Percentiles rank a stretch among this genome's conserved stretches.
phyloP scores from a whole-genome alignment of 1,140 invertebrate genomes.

The Caenorhabditis inopinata region DNA sequence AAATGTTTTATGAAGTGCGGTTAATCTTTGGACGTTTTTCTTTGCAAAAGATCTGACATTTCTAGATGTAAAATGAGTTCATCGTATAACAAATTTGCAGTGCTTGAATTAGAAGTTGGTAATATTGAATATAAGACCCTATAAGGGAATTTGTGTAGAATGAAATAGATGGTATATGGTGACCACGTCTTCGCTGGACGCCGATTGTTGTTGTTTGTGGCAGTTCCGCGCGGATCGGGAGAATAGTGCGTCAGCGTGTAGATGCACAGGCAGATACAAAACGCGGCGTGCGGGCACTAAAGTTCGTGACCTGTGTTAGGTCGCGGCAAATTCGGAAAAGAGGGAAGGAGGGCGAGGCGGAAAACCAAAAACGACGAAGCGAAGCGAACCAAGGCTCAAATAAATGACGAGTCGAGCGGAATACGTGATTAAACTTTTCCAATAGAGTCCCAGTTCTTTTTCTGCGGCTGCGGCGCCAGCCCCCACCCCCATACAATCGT shows the following conservation, averaged over 20 bases:
- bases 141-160: not conserved
- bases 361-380: conserved; percentile 1
- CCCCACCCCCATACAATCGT: not conserved
- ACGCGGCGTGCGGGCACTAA: conserved; percentile 26
- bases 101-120: no score
- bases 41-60: no score
- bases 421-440: conserved; percentile 34
- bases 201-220: conserved; percentile 33
- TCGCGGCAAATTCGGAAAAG: conserved; percentile 25
- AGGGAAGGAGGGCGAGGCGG: not conserved
- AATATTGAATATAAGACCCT: not conserved
- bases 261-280: conserved; percentile 30
- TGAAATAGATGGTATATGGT: not conserved
- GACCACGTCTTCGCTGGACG: conserved; percentile 28
- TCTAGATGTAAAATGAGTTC: no score
- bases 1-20: no score
- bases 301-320: conserved; percentile 24
- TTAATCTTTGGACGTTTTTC: no score
- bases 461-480: not conserved
- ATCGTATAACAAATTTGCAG: no score
- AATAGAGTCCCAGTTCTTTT: not conserved
- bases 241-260: conserved; percentile 11
- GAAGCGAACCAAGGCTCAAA: not conserved
- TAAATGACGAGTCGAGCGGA: conserved; percentile 28
- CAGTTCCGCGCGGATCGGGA: conserved; percentile 26